phyloP scores from a whole-genome alignment of 2,888 invertebrate species.

The Odontothrips loti region DNA sequence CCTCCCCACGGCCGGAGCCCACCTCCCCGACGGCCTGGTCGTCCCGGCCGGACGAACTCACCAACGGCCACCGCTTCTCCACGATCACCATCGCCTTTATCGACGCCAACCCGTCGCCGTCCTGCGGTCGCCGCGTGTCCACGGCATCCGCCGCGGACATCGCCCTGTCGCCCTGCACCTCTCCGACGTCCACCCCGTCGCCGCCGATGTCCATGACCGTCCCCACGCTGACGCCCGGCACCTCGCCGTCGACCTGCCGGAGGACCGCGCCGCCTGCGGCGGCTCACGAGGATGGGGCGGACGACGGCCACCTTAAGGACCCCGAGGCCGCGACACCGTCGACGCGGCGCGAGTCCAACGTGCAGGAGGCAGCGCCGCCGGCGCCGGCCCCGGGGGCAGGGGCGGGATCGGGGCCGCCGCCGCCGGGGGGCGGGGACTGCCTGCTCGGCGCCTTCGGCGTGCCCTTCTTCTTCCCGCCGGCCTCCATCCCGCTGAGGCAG shows the following conservation, averaged over 20 bases:
- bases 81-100: neutral
- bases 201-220: neutral
- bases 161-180: neutral
- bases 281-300: neutral
- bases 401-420: neutral
- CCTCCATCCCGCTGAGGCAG: neutral
- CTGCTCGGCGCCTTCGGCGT: neutral
- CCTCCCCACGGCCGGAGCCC: neutral
- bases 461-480: constrained; percentile 2
- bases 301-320: neutral
- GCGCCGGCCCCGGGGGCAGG: neutral
- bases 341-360: neutral
- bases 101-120: neutral
- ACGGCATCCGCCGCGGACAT: no score
- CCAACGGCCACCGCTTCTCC: neutral
- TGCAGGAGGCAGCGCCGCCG: neutral
- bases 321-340: neutral
- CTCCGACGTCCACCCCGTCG: neutral
- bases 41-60: neutral
- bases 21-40: neutral
- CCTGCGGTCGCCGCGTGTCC: neutral
- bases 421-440: neutral
- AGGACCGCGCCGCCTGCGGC: neutral
- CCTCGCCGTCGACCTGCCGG: neutral
- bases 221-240: neutral